These are phyloP conservation scores for Drosophila nigricruria DNA, from an alignment of 2,888 invertebrate genomes.

Conservation along the genomic window DNA sequence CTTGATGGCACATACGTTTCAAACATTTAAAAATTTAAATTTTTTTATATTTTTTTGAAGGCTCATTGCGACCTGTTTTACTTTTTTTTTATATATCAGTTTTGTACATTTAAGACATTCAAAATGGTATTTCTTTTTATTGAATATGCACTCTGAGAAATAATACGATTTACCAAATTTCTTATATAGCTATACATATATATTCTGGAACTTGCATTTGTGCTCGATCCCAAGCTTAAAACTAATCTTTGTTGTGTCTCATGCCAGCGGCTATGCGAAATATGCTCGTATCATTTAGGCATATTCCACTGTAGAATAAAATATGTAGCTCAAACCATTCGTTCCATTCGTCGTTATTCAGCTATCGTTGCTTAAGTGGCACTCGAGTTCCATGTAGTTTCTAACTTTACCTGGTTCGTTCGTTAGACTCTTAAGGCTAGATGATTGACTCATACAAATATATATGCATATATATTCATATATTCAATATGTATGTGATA, in stretches of 20 bases:
- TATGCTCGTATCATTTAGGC: conserved; percentile 35
- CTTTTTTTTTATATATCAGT: conserved; percentile 35
- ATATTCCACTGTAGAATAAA: conserved; percentile 32
- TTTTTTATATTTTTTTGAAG: conserved; percentile 41
- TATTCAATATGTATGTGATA: conserved; percentile 14
- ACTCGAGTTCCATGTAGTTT: conserved; percentile 66
- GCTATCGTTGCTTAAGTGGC: conserved; percentile 75
- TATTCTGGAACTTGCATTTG: neutral
- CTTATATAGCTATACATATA: conserved; percentile 26
- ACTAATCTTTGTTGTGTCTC: conserved; percentile 37
- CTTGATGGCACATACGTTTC: conserved; percentile 73
- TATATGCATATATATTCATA: conserved; percentile 1
- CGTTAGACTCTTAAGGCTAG: conserved; percentile 59
- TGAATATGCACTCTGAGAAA: conserved; percentile 46
- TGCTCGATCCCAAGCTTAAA: conserved; percentile 12
- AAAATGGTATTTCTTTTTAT: conserved; percentile 37
- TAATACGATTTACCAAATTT: conserved; percentile 22
- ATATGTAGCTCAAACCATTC: conserved; percentile 63
- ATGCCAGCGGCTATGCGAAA: conserved; percentile 60
- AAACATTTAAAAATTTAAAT: conserved; percentile 50
- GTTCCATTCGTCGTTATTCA: conserved; percentile 67
- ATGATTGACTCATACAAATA: conserved; percentile 13
- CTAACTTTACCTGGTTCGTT: conserved; percentile 23
- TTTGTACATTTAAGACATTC: conserved; percentile 45
- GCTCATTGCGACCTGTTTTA: conserved; percentile 54